Evolutionary conservation across 2,797 vertebrate species (phyloP), one percentile per base, ranked within the genome.

Genomic region (Malurus splendens): DNA sequence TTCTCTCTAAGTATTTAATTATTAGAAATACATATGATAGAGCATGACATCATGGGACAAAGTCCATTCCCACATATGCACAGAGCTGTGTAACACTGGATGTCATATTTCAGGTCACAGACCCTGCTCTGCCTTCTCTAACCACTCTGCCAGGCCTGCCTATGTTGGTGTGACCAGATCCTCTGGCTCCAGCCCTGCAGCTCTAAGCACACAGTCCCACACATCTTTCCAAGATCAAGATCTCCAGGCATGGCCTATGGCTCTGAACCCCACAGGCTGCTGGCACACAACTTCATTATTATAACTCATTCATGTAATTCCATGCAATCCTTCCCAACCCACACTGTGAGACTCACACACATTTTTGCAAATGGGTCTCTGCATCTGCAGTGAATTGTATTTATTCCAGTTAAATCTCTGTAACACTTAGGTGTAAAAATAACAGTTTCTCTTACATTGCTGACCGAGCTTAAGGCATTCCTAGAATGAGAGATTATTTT

Each of bases 1-100:
- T n/a, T 73, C 24, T 44, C 48, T 50, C 51, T 50, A 27, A 25
- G 0, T 9, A n/a, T 48, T 48, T 89, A 30, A 55, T n/a, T 32
- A 24, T 24, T 5, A 32, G 68, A 85, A 15, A 60, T 1, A 48
- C 4, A 0, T 11, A 27, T 8, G 52, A 36, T 1, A 0, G 32
- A 70, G 32, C 36, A 24, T 2, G 41, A 14, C 30, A 50, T 2
- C 14, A 2, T 0, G 3, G 28, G 41, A 22, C 24, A 10, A 14
- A 14, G 6, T 33, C 33, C 3, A 16, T 17, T 48, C 18, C 22
- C 62, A 45, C 0, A 1, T 14, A 57, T 2, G 20, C 2, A 0
- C 36, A 25, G 1, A 12, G 18, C 12, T 14, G 9, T 4, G 9
- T 28, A 4, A n/a, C 15, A 48, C 9, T 25, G 12, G 11, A 71